Conservation (phyloP, 2,797 vertebrate genomes). For the Anabacerthia variegaticeps region DNA sequence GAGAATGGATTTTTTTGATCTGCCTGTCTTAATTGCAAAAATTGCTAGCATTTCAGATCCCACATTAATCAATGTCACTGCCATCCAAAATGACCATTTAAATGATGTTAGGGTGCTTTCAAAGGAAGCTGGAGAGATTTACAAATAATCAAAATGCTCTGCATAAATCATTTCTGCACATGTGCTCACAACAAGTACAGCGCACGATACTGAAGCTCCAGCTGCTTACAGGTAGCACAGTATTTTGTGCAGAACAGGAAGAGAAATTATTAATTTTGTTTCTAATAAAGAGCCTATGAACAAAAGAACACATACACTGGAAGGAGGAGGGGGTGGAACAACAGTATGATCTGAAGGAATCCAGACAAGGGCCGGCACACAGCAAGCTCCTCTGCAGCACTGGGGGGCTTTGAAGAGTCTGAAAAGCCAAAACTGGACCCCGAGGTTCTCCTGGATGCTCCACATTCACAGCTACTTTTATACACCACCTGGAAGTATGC, state of each 20-base stretch:
- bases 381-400: neutral
- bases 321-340: neutral
- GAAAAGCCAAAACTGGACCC: neutral
- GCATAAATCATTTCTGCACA: neutral
- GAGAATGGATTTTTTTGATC: slow-evolving; percentile 1
- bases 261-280: neutral
- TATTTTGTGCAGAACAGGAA: neutral
- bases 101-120: neutral
- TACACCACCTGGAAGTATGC: neutral
- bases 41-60: neutral
- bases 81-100: neutral
- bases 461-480: slow-evolving; percentile 56
- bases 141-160: slow-evolving; percentile 15
- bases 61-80: neutral
- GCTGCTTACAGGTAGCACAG: slow-evolving; percentile 4
- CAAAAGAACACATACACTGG: neutral
- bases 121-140: neutral
- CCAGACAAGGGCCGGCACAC: neutral
- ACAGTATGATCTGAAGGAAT: neutral
- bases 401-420: neutral
- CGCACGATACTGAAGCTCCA: neutral
- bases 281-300: slow-evolving; percentile 12
- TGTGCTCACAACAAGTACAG: neutral
- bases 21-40: neutral
- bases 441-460: neutral